Evolutionary conservation across 2,888 invertebrate genomes (phyloP).

Genomic region (Microplitis deprimator): DNA sequence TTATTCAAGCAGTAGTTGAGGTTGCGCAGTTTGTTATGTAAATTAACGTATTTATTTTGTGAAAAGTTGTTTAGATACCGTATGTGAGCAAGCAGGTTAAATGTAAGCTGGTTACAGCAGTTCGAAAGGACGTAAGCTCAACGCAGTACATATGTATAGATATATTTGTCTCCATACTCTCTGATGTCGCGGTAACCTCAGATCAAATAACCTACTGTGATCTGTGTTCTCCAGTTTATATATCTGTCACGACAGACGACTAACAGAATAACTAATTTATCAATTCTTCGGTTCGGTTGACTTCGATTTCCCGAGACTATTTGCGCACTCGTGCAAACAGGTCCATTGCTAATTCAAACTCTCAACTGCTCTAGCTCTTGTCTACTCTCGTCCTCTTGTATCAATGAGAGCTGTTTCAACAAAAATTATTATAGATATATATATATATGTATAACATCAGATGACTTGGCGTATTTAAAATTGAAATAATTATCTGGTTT

Average conservation of each 20-base stretch:
- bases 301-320: slow-evolving; percentile 67
- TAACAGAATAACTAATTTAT: slow-evolving; percentile 72
- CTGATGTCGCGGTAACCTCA: slow-evolving; percentile 51
- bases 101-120: not conserved
- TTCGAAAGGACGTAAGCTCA: not conserved
- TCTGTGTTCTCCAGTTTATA: slow-evolving; percentile 26
- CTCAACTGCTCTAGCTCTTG: slow-evolving; percentile 17
- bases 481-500: not conserved
- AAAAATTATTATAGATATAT: slow-evolving; percentile 27
- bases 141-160: not conserved
- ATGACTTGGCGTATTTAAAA: too few relatives aligned
- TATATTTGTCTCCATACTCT: not conserved
- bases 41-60: not conserved
- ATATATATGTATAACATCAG: not conserved
- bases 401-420: slow-evolving; percentile 48
- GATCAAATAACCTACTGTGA: slow-evolving; percentile 59
- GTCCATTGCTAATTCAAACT: slow-evolving; percentile 43
- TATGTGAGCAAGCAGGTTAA: not conserved
- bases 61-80: not conserved
- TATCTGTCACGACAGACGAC: slow-evolving; percentile 54
- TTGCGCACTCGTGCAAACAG: slow-evolving; percentile 67
- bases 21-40: not conserved
- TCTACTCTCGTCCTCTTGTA: slow-evolving; percentile 16
- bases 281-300: slow-evolving; percentile 71
- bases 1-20: not conserved